Conservation (phyloP, 2,113 vertebrate genomes). For the Phalacrocorax aristotelis region DNA sequence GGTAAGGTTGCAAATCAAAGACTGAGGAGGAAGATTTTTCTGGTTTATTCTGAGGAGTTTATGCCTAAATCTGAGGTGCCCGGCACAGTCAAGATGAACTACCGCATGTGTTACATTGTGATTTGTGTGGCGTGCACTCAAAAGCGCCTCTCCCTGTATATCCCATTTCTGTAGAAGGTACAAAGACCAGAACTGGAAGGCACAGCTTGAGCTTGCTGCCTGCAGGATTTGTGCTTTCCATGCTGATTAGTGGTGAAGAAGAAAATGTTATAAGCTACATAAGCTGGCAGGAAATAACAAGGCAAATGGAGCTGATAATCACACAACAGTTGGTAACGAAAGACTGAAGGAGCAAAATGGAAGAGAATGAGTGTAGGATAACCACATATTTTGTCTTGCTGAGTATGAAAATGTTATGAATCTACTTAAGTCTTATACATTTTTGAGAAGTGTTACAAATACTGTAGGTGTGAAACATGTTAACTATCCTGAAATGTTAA, state of each 20-base stretch:
- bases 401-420: not conserved
- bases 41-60: not conserved
- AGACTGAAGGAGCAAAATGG: not conserved
- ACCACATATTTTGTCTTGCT: not conserved
- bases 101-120: accelerated
- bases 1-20: not conserved
- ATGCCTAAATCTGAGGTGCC: not conserved
- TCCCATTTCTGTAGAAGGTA: not conserved
- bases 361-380: not conserved
- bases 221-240: not conserved
- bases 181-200: not conserved
- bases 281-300: not conserved
- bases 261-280: not conserved
- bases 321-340: not conserved
- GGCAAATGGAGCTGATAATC: not conserved
- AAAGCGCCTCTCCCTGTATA: not conserved
- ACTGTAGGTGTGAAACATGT: not conserved
- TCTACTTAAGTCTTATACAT: not conserved
- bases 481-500: not conserved
- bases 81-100: not conserved
- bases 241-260: not conserved
- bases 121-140: not conserved
- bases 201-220: not conserved
- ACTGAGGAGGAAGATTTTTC: not conserved
- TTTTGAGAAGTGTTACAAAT: not conserved